phyloP scores from a whole-genome alignment of 2,113 vertebrate genomes.

The Bufo bufo region DNA sequence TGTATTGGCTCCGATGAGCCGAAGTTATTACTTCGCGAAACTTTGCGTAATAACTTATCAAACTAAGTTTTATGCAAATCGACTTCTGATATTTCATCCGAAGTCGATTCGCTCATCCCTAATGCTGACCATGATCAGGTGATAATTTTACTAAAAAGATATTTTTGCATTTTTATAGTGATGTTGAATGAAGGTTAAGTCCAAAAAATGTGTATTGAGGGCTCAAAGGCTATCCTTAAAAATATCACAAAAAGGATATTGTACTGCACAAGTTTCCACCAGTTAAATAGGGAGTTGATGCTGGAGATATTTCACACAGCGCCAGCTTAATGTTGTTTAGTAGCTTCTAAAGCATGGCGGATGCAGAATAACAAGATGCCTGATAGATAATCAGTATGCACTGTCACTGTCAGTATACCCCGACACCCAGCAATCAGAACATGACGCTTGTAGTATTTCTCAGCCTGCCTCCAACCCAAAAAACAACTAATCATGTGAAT shows the following conservation, averaged over 20 bases:
- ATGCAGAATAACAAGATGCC: background rate
- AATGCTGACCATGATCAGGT: too few relatives aligned
- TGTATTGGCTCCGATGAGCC: too few relatives aligned
- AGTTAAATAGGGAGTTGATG: background rate
- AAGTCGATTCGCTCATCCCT: too few relatives aligned
- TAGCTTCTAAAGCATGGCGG: background rate
- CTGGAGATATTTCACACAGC: background rate
- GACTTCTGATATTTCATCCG: too few relatives aligned
- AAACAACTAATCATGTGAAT: background rate
- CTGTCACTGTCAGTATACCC: background rate
- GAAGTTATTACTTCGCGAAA: too few relatives aligned
- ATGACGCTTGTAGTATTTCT: background rate
- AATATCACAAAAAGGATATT: background rate
- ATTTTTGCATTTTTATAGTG: too few relatives aligned
- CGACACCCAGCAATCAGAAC: background rate
- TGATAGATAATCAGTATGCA: constrained; percentile 15
- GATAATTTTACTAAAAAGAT: too few relatives aligned
- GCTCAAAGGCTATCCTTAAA: too few relatives aligned
- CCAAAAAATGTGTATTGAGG: too few relatives aligned
- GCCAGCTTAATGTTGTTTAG: background rate
- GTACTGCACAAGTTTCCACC: background rate
- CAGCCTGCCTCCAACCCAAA: background rate
- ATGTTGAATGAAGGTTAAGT: background rate
- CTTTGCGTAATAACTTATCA: too few relatives aligned
- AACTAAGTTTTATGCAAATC: too few relatives aligned